Evolutionary conservation across 2,888 invertebrate species (phyloP).

Genomic region (Melipona beecheii): DNA sequence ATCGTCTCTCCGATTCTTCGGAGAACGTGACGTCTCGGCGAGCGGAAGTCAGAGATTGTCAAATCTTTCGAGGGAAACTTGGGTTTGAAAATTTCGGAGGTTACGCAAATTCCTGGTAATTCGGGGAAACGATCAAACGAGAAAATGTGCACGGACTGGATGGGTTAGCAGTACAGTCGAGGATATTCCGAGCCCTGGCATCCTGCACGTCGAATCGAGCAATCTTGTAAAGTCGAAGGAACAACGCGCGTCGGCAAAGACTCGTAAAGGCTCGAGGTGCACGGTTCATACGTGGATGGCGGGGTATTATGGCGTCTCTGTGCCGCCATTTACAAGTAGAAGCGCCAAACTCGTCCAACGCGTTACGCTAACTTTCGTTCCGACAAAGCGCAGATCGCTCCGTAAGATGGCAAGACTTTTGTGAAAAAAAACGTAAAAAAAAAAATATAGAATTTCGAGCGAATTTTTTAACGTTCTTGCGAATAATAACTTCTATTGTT

Average conservation of each 20-base stretch:
- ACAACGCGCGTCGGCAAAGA: conserved; percentile 40
- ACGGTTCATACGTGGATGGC: conserved; percentile 20
- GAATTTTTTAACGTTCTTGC: too few species aligned
- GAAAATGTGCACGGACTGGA: conserved; percentile 24
- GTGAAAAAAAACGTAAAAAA: too few species aligned
- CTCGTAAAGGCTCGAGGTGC: conserved; percentile 49
- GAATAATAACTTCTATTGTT: too few species aligned
- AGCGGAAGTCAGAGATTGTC: too few species aligned
- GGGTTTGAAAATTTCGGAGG: too few species aligned
- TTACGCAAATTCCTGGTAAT: background rate
- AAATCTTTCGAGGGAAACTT: background rate
- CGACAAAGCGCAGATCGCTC: conserved; percentile 2
- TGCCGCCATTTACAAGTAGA: conserved; percentile 30
- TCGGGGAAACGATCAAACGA: background rate
- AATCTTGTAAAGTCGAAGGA: conserved; percentile 51
- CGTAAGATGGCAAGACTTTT: conserved; percentile 2
- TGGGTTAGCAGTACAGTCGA: conserved; percentile 6
- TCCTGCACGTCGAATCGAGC: conserved; percentile 25
- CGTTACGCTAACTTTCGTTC: conserved; percentile 23
- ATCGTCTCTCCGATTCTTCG: too few species aligned
- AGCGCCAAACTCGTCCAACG: conserved; percentile 13
- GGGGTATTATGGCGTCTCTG: background rate
- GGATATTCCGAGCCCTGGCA: conserved; percentile 60
- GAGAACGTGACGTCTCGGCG: too few species aligned
- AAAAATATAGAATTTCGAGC: background rate